Conservation (phyloP, 2,113 vertebrate genomes). For the Gymnorhina tibicen region DNA sequence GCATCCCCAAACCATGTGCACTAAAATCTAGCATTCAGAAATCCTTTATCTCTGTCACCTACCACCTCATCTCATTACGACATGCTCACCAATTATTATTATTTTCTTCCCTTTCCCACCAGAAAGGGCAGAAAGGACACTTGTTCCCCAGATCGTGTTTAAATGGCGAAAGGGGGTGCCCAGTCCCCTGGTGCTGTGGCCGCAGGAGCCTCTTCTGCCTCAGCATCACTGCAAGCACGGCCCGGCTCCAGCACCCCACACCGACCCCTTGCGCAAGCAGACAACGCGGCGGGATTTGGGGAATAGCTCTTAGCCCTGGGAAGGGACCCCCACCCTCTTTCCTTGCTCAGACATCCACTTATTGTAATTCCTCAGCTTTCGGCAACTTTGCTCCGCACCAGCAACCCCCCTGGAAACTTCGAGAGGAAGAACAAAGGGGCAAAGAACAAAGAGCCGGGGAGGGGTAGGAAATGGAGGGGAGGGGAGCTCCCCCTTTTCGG, state of each 20-base stretch:
- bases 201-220: not conserved
- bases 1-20: not conserved
- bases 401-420: not conserved
- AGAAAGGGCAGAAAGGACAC: not conserved
- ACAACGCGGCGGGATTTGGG: not conserved
- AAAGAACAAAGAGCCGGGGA: conserved; percentile 26
- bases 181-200: not conserved
- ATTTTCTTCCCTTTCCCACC: not conserved
- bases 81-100: rapidly evolving
- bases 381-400: not conserved
- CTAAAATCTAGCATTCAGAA: not conserved
- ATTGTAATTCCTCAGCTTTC: not conserved
- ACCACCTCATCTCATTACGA: rapidly evolving
- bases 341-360: not conserved
- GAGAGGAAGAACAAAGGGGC: conserved; percentile 23
- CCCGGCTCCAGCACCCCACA: not conserved
- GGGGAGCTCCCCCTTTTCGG: not conserved
- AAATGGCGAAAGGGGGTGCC: no score
- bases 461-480: not conserved
- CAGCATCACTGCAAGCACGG: not conserved
- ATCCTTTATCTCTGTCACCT: not conserved
- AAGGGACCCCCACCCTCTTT: not conserved
- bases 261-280: not conserved
- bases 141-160: not conserved
- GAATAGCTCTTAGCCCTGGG: not conserved